Conservation (phyloP, 2,113 vertebrate species). For the Coregonus clupeaformis region DNA sequence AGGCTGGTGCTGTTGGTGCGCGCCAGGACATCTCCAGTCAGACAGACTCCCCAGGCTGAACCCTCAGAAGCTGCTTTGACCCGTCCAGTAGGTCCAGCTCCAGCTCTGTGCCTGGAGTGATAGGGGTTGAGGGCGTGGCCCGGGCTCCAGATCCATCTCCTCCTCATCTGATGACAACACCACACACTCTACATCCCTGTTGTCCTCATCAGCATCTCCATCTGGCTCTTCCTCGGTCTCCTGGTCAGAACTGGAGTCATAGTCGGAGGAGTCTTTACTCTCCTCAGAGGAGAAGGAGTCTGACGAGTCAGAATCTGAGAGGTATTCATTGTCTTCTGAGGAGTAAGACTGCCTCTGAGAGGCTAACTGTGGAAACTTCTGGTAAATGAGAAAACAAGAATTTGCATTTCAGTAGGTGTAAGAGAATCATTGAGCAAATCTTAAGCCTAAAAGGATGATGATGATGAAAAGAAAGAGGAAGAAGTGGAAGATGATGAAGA, state of each 20-base stretch:
- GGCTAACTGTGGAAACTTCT: conserved; percentile 13
- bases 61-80: conserved; percentile 27
- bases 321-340: conserved; percentile 44
- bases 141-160: conserved; percentile 50
- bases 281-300: conserved; percentile 71
- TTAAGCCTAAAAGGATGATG: no score
- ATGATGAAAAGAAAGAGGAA: no score
- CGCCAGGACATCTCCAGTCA: no score
- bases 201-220: conserved; percentile 29
- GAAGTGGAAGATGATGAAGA: no score
- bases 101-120: conserved; percentile 54
- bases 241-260: conserved; percentile 49
- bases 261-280: conserved; percentile 73
- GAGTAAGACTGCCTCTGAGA: conserved; percentile 47
- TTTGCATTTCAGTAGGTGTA: not conserved
- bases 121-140: conserved; percentile 55
- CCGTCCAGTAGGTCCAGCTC: conserved; percentile 54
- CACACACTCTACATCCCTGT: conserved; percentile 38
- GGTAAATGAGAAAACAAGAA: not conserved
- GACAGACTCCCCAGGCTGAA: conserved; percentile 6
- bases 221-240: conserved; percentile 65
- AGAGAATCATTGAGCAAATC: no score
- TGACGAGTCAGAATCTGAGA: conserved; percentile 66
- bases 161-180: conserved; percentile 71
- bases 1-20: conserved; percentile 3